Evolutionary conservation across 2,797 vertebrate species (phyloP).

Genomic region (Myripristis jacobus): DNA sequence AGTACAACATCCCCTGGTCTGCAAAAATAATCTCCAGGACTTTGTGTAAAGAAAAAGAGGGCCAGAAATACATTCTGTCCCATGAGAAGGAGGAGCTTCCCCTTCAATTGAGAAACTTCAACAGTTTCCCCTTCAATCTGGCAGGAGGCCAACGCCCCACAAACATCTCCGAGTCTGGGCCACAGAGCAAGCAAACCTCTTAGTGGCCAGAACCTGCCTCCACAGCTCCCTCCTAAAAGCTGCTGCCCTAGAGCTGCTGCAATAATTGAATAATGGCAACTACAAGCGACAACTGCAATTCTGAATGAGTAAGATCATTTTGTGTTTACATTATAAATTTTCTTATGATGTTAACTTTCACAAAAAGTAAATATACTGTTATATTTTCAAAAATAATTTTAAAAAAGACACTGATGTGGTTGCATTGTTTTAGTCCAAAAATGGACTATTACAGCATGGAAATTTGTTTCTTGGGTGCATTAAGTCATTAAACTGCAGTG

Average conservation of each 20-base stretch:
- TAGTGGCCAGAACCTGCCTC: neutral
- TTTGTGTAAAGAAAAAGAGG: slow-evolving; percentile 83
- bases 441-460: too few relatives aligned
- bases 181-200: neutral
- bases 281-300: too few relatives aligned
- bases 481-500: too few relatives aligned
- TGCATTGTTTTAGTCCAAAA: too few relatives aligned
- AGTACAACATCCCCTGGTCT: slow-evolving; percentile 87
- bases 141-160: slow-evolving; percentile 50
- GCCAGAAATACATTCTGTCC: slow-evolving; percentile 87
- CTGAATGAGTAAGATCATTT: too few relatives aligned
- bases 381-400: too few relatives aligned
- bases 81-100: slow-evolving; percentile 75
- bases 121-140: slow-evolving; percentile 68
- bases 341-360: too few relatives aligned
- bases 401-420: too few relatives aligned
- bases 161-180: slow-evolving; percentile 14
- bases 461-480: too few relatives aligned
- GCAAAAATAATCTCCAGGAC: slow-evolving; percentile 90
- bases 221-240: neutral
- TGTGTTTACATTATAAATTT: too few relatives aligned
- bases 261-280: too few relatives aligned
- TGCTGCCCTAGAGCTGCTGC: neutral
- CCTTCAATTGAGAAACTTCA: slow-evolving; percentile 64
- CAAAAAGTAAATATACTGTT: too few relatives aligned